Percentiles rank a stretch among this genome's conserved stretches.
phyloP scores from a whole-genome alignment of 2,888 invertebrate genomes.

The Andrena fulva region DNA sequence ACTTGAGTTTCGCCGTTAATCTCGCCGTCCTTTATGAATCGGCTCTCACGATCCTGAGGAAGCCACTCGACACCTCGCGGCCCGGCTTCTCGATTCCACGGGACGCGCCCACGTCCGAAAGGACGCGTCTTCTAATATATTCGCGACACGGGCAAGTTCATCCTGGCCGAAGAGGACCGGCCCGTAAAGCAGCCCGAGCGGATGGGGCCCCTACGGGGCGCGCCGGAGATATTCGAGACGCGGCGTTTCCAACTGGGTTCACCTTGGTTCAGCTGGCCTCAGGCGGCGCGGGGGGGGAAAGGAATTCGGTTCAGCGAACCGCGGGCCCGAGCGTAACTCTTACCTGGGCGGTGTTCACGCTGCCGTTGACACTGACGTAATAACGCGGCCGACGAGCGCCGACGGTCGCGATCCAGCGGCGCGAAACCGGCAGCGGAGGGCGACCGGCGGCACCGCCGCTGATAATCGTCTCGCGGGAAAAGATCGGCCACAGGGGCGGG shows the following conservation, averaged over 20 bases:
- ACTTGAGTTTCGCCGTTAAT: slow-evolving; percentile 45
- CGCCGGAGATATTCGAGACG: slow-evolving; percentile 60
- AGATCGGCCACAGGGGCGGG: slow-evolving; percentile 17
- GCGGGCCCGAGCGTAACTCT: slow-evolving; percentile 69
- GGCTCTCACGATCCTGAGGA: slow-evolving; percentile 33
- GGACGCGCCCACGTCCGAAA: slow-evolving; percentile 25
- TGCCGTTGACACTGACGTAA: slow-evolving; percentile 84
- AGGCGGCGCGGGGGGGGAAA: slow-evolving; percentile 42
- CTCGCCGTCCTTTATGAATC: slow-evolving; percentile 28
- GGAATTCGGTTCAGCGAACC: slow-evolving; percentile 81
- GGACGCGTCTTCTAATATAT: slow-evolving; percentile 49
- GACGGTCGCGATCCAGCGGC: slow-evolving; percentile 5
- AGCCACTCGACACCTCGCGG: slow-evolving; percentile 56
- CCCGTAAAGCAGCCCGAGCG: slow-evolving; percentile 60
- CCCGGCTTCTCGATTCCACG: slow-evolving; percentile 39
- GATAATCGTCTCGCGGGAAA: slow-evolving; percentile 25
- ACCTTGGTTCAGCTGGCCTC: slow-evolving; percentile 61
- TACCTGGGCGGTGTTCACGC: slow-evolving; percentile 32
- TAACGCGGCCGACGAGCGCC: slow-evolving; percentile 59
- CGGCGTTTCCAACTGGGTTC: slow-evolving; percentile 67
- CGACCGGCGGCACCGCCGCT: not conserved
- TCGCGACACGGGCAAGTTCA: slow-evolving; percentile 57
- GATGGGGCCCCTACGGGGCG: slow-evolving; percentile 25
- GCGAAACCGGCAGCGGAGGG: not conserved
- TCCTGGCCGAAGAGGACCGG: slow-evolving; percentile 27